Conservation (phyloP, 2,113 vertebrate species). For the Thunnus thynnus region DNA sequence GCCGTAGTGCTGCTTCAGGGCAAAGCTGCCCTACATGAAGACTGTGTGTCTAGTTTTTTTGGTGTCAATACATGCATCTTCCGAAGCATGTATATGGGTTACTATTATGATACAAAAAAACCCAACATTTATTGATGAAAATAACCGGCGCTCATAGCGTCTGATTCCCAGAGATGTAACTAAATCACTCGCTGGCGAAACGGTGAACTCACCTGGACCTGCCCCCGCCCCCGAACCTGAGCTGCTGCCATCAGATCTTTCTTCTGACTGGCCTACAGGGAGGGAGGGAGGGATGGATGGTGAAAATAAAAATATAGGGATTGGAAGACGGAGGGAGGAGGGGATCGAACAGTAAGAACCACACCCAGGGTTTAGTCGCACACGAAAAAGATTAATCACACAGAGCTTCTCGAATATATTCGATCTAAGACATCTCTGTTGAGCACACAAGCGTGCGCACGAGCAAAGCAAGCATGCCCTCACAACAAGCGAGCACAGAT, state of each 20-base stretch:
- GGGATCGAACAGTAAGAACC: conserved; percentile 67
- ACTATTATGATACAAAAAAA: conserved; percentile 7
- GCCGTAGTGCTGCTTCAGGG: background rate
- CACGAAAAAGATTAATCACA: conserved; percentile 51
- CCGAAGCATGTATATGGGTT: conserved; percentile 26
- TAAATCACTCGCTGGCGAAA: conserved; percentile 55
- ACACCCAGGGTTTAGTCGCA: conserved; percentile 73
- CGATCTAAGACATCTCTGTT: background rate
- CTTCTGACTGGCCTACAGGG: conserved; percentile 88
- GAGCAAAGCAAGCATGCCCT: conserved; percentile 73
- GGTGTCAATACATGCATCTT: background rate
- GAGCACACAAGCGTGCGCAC: conserved; percentile 34
- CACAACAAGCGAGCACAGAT: conserved; percentile 44
- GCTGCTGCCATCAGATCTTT: conserved; percentile 85
- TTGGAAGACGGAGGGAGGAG: conserved; percentile 57
- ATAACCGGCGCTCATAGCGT: conserved; percentile 18
- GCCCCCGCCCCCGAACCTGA: conserved; percentile 84
- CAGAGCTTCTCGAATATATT: conserved; percentile 18
- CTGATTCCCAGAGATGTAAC: conserved; percentile 36
- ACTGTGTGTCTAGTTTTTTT: background rate
- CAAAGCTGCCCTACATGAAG: background rate
- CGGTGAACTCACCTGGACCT: conserved; percentile 86
- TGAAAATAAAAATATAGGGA: conserved; percentile 77
- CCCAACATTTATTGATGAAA: background rate
- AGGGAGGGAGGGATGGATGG: conserved; percentile 83